Base-by-base conservation (phyloP, 2,113 vertebrate genomes). In the Tricholaema leucomelas region DNA sequence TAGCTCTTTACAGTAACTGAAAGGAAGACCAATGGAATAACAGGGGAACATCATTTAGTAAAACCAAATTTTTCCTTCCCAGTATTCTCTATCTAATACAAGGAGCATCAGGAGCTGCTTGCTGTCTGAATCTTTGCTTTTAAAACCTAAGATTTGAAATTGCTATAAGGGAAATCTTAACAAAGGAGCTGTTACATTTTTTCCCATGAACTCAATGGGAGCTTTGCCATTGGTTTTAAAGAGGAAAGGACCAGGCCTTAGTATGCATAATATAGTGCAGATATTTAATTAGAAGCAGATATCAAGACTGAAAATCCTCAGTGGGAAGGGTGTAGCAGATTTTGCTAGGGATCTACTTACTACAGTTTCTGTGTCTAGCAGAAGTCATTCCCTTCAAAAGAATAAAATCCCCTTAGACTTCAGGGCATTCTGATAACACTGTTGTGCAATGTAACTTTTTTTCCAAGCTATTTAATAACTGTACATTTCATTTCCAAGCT, bases 261-360 rank as follows among this genome's bases (percentile, higher is more conserved):
- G 42, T 50, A 77, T 77, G 38, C 50, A 83, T 27, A 85, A 82
- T 30, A 71, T 28, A 89, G 31, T 56, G 56, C 27, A 92, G 72
- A 74, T 77, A 89, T 83, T 91, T 95, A 94, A 96, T 92, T 83
- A 87, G 85, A 94, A 94, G 48, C 90, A 94, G 91, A 90, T 64
- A 90, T 4, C 33, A 58, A 28, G 60, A 90, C 85, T 46, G 87
- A 83, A 93, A 92, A 35, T 44, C 10, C 82, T 67, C 72, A 60
- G 8, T 77, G 82, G 69, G 69, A 87, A 77, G 52, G 69, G 36
- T 30, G 63, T 66, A 91, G 74, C 42, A 65, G 59, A 44, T 80
- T 87, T 91, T 82, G 33, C 48, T 73, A 46, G 20, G 42, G 59
- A 83, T 77, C 33, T 87, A 19, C 30, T 80, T 83, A 50, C 36